A percentile compares a stretch with the other conserved stretches of the same genome.
Conservation (phyloP, 2,797 vertebrate species). For the Rhabdomys pumilio region DNA sequence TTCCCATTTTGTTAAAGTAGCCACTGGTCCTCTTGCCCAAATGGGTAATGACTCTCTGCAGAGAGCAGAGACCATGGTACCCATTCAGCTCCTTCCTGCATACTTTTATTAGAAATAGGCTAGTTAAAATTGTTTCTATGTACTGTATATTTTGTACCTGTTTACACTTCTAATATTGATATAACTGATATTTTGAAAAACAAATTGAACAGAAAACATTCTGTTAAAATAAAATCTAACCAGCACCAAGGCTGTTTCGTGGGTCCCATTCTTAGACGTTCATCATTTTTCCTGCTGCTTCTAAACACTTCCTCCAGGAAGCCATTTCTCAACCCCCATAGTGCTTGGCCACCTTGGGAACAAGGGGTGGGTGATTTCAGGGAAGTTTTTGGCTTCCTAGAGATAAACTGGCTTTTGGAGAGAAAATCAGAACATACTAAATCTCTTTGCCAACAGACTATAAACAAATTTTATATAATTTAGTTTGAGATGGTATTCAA, state of each 20-base stretch:
- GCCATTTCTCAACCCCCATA: not conserved
- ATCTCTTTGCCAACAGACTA: not conserved
- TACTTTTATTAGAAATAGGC: slow-evolving; percentile 83
- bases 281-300: not conserved
- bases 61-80: not conserved
- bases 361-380: not conserved
- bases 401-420: not conserved
- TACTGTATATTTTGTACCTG: slow-evolving; percentile 87
- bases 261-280: slow-evolving; percentile 63
- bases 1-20: slow-evolving; percentile 68
- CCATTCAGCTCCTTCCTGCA: slow-evolving; percentile 62
- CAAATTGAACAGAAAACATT: slow-evolving; percentile 76
- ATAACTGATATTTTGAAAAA: slow-evolving; percentile 85
- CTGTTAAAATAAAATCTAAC: slow-evolving; percentile 86
- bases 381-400: not conserved
- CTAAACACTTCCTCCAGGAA: not conserved
- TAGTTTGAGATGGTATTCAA: not conserved
- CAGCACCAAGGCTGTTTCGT: slow-evolving; percentile 68
- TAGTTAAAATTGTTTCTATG: slow-evolving; percentile 85
- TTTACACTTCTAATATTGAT: slow-evolving; percentile 86
- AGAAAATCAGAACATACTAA: not conserved
- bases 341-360: not conserved
- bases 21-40: slow-evolving; percentile 26
- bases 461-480: not conserved
- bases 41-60: not conserved